These are phyloP conservation scores for Oophaga pumilio DNA, from an alignment of 2,113 vertebrate species.

Conservation along the genomic window DNA sequence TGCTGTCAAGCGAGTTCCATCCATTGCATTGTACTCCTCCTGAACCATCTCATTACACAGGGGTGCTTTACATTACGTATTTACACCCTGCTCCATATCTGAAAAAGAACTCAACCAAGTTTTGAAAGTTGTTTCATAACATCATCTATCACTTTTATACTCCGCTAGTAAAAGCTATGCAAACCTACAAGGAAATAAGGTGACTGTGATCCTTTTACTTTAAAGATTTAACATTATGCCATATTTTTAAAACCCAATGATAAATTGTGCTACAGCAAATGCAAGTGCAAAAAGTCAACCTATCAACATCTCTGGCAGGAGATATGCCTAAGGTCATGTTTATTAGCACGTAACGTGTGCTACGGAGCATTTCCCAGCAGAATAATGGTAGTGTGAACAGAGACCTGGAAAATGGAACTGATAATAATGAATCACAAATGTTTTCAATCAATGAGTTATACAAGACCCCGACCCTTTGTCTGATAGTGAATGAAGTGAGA, in stretches of 20 bases:
- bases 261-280: conserved; percentile 7
- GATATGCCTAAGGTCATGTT: not conserved
- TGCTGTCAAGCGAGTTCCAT: not conserved
- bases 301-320: conserved; percentile 11
- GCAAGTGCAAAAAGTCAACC: not conserved
- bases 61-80: conserved; percentile 25
- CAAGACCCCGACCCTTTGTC: not conserved
- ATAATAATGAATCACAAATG: not conserved
- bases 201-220: not conserved
- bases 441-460: not conserved
- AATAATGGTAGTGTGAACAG: conserved; percentile 1
- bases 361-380: not conserved
- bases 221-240: not conserved
- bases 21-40: conserved; percentile 13
- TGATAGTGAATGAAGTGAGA: conserved; percentile 6
- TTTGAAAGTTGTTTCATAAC: conserved; percentile 37
- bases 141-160: conserved; percentile 44
- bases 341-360: conserved; percentile 9
- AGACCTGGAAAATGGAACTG: not conserved
- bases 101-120: conserved; percentile 1
- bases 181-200: conserved; percentile 19
- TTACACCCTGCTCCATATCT: conserved; percentile 12
- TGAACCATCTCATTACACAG: conserved; percentile 18
- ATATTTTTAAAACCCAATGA: conserved; percentile 23
- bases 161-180: not conserved